Conservation (phyloP, 2,888 invertebrate species). For the Ecliptopera silaceata region DNA sequence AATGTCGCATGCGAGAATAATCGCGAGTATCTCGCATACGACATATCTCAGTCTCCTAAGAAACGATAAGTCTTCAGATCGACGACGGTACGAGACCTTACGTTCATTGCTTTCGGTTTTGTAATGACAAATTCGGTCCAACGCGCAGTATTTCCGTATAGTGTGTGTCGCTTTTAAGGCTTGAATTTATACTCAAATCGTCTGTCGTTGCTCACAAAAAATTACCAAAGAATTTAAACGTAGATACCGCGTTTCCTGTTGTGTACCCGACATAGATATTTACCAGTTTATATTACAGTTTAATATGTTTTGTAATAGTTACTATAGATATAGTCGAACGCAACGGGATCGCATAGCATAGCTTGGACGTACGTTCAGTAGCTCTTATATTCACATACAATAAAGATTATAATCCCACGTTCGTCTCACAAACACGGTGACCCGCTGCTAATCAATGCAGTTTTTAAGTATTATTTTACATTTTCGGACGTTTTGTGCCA, state of each 20-base stretch:
- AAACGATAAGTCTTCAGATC: slow-evolving; percentile 8
- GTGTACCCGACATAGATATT: slow-evolving; percentile 35
- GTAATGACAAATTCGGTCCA: slow-evolving; percentile 20
- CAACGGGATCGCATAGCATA: slow-evolving; percentile 27
- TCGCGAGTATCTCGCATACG: slow-evolving; percentile 3
- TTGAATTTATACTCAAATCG: slow-evolving; percentile 57
- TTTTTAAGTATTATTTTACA: slow-evolving; percentile 66
- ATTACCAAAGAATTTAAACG: slow-evolving; percentile 75
- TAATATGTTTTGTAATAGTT: slow-evolving; percentile 14
- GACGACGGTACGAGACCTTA: slow-evolving; percentile 29
- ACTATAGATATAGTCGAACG: slow-evolving; percentile 10
- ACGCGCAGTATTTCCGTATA: slow-evolving; percentile 46
- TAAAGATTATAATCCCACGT: slow-evolving; percentile 16
- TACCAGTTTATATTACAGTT: slow-evolving; percentile 16
- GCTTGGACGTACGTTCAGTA: slow-evolving; percentile 23
- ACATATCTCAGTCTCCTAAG: background rate
- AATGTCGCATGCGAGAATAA: slow-evolving; percentile 12
- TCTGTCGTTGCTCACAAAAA: slow-evolving; percentile 78
- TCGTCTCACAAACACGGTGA: slow-evolving; percentile 12
- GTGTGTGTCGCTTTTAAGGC: slow-evolving; percentile 52
- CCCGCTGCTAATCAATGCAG: slow-evolving; percentile 15
- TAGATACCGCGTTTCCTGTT: slow-evolving; percentile 47
- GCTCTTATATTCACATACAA: slow-evolving; percentile 21
- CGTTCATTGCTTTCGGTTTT: slow-evolving; percentile 32
- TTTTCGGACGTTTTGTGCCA: slow-evolving; percentile 70